A percentile compares a stretch with the other conserved stretches of the same genome.
phyloP scores from a whole-genome alignment of 2,113 vertebrate species.

The Ictalurus punctatus region DNA sequence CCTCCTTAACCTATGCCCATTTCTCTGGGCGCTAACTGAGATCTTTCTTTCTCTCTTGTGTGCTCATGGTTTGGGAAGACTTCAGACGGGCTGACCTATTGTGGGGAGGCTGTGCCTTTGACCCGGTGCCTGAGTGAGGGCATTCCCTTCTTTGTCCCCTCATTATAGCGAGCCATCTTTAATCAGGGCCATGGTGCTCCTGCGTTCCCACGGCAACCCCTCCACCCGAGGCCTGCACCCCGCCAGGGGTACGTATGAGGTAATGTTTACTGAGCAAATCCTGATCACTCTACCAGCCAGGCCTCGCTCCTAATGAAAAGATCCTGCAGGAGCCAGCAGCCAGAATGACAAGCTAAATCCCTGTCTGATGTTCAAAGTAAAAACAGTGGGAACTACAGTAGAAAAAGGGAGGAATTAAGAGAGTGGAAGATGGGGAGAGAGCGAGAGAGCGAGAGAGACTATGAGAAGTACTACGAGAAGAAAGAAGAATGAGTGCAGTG shows the following conservation, averaged over 20 bases:
- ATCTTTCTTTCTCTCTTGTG: slow-evolving; percentile 53
- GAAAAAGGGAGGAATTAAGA: slow-evolving; percentile 49
- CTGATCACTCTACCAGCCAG: slow-evolving; percentile 49
- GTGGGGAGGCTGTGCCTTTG: slow-evolving; percentile 75
- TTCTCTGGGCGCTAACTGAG: slow-evolving; percentile 66
- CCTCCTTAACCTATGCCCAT: slow-evolving; percentile 67
- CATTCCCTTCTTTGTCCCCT: slow-evolving; percentile 79
- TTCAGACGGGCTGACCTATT: slow-evolving; percentile 72
- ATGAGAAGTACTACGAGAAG: neutral
- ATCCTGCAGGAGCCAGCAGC: slow-evolving; percentile 48
- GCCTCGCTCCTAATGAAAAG: slow-evolving; percentile 54
- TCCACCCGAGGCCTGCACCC: slow-evolving; percentile 49
- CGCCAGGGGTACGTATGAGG: slow-evolving; percentile 48
- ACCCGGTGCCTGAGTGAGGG: slow-evolving; percentile 74
- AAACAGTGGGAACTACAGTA: slow-evolving; percentile 54
- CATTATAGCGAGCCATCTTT: slow-evolving; percentile 70
- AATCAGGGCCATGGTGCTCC: slow-evolving; percentile 67
- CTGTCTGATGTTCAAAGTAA: slow-evolving; percentile 53
- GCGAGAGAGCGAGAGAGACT: neutral
- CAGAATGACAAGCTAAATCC: slow-evolving; percentile 49
- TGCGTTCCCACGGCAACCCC: slow-evolving; percentile 73
- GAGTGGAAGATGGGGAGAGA: slow-evolving; percentile 34
- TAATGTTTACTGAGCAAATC: slow-evolving; percentile 60
- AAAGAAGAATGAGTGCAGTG: neutral
- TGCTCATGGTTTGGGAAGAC: slow-evolving; percentile 69